Base-by-base conservation (phyloP, 2,113 vertebrate genomes). In the Petrocephalus zakoni region DNA sequence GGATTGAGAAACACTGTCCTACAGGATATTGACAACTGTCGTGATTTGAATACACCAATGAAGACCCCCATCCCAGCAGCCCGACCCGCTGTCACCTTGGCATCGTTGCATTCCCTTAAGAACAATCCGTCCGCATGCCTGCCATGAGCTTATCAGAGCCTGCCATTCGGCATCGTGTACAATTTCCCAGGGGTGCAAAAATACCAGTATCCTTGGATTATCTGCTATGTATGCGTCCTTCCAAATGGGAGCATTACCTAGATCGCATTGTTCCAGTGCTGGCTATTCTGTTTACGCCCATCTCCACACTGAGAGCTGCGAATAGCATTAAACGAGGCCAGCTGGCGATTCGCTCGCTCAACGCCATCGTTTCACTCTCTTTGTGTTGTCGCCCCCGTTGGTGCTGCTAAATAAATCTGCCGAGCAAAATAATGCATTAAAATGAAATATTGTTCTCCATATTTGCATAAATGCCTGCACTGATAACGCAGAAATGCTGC, bases 391-490 rank as follows among this genome's bases (percentile, higher is more conserved):
- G 21, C 22, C 19, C 58, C 19, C 7, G 29, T 42, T 19, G 68
- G 68, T 19, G 19, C 72, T 78, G 72, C 72, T 42, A 11, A 49
- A 51, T n/a, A 52, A 51, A 51, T 85, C 49, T 6, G n/a, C 82
- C 47, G 1, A 22, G 9, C 29, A 78, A 42, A 78, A 49, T 46
- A 49, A 25, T 51, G 1, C 81, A n/a, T 49, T 8, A 51, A 84
- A 84, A 51, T 85, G 21, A 85, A 52, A 85, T 85, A 85, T 85
- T 52, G 82, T 84, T 85, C n/a, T 51, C 82, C 15, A 15, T 25
- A 85, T 51, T 49, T 83, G 81, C 81, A 83, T 47, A 83, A 78
- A 42, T 42, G 72, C 72, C 72, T 19, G 72, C 5, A 78, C 15
- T 78, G 46, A 85, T 52, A 52, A 85, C 52, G 13, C 19, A 85